These are phyloP conservation scores for Lynx canadensis DNA, from an alignment of 2,113 vertebrate genomes.

Conservation along the genomic window DNA sequence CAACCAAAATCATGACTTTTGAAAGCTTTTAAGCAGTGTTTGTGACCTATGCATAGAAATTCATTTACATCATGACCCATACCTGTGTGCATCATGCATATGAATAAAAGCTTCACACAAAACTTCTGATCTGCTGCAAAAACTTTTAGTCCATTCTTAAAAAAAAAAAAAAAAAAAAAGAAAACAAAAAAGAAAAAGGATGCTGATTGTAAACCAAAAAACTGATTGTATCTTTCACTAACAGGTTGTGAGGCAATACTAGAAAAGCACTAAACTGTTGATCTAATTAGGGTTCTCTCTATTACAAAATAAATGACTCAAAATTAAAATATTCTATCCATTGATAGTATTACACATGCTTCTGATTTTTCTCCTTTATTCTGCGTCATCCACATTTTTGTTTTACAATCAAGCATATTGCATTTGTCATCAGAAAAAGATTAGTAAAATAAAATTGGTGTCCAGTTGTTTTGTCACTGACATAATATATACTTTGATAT, in stretches of 20 bases:
- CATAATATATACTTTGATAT: neutral
- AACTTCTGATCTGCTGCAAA: neutral
- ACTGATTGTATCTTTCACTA: slow-evolving; percentile 25
- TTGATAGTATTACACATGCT: neutral
- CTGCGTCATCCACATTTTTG: neutral
- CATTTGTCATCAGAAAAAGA: slow-evolving; percentile 52
- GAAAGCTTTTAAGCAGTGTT: neutral
- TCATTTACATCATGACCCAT: neutral
- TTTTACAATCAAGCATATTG: neutral
- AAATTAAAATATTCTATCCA: slow-evolving; percentile 49
- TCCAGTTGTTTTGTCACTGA: neutral
- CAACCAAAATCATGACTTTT: neutral
- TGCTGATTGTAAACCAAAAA: neutral
- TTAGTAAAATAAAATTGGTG: slow-evolving; percentile 40
- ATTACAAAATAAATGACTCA: slow-evolving; percentile 53
- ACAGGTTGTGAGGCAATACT: slow-evolving; percentile 29
- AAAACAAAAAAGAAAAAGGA: neutral
- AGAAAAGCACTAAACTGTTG: slow-evolving; percentile 53
- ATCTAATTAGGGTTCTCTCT: slow-evolving; percentile 41
- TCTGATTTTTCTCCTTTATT: slow-evolving; percentile 42
- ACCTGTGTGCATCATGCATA: neutral
- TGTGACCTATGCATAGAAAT: slow-evolving; percentile 28
- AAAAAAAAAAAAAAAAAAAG: neutral
- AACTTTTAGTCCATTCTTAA: neutral
- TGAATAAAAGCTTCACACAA: slow-evolving; percentile 44